These are phyloP conservation scores for Hypena proboscidalis DNA, from an alignment of 2,888 invertebrate species.

Conservation along the genomic window DNA sequence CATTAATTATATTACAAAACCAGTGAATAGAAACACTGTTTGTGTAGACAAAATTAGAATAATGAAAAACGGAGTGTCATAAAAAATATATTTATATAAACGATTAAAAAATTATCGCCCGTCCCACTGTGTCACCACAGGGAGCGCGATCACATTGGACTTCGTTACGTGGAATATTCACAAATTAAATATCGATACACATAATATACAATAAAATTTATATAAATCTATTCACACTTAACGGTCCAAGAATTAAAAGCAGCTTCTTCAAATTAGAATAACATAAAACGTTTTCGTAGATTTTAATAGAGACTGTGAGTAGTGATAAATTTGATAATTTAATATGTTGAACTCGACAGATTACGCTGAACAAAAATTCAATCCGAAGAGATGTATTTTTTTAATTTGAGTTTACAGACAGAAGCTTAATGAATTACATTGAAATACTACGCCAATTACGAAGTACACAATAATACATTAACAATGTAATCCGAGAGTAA, in stretches of 20 bases:
- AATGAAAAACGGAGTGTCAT: slow-evolving; percentile 24
- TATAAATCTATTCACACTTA: slow-evolving; percentile 39
- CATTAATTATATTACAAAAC: slow-evolving; percentile 24
- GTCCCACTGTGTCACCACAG: slow-evolving; percentile 32
- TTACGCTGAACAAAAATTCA: no score
- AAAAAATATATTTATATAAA: slow-evolving; percentile 34
- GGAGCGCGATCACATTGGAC: slow-evolving; percentile 23
- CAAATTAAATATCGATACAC: slow-evolving; percentile 48
- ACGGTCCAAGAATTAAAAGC: slow-evolving; percentile 38
- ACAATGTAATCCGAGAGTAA: no score
- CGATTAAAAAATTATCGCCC: slow-evolving; percentile 43
- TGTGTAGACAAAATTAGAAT: slow-evolving; percentile 12
- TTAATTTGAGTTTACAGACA: no score
- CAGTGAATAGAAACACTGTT: slow-evolving; percentile 14
- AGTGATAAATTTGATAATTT: slow-evolving; percentile 45
- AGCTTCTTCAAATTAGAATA: slow-evolving; percentile 42
- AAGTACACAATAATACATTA: no score
- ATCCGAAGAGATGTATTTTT: no score
- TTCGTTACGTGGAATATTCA: slow-evolving; percentile 32
- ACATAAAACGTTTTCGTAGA: slow-evolving; percentile 32
- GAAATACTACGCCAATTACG: no score
- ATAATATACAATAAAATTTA: slow-evolving; percentile 28
- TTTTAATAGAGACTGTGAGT: slow-evolving; percentile 34
- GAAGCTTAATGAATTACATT: no score
- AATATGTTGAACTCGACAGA: no score